Evolutionary conservation across 2,888 invertebrate genomes (phyloP), one percentile per base, ranked within the genome.

Genomic region (Cephus pulcher): DNA sequence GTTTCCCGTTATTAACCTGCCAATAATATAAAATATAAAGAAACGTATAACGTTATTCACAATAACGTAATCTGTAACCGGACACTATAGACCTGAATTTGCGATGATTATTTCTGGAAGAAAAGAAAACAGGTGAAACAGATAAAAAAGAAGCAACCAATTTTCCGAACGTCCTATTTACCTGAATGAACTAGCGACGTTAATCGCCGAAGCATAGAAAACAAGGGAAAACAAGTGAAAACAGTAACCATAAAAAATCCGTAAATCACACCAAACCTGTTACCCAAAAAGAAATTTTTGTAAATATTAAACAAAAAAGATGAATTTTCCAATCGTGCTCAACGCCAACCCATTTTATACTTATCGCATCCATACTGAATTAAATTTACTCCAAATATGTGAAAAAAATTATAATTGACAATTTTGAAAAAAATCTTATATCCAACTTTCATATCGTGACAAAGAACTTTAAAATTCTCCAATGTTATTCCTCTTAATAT

Each of bases 401-500:
- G 9, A 9, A 56, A 56, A 56, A 56, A 56, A 9, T 23, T 40
- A 15, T 40, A 40, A 40, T 40, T 40, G 0, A 9, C 0, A 56
- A 56, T 56, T 15, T 56, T 40, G 40, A 56, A 23, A 56, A 40
- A 56, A 23, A 9, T 1, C 2, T 56, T 2, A 56, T 2, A 23
- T 23, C 23, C 23, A 56, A 23, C 23, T 56, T 56, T 23, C 0
- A 56, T 23, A 56, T 56, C 23, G 2, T 23, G 2, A 15, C 23
- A 56, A 56, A 9, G 71, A 79, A 75, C 78, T 73, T 82, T 80
- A 85, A 86, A 86, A 87, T 82, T 86, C 84, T 85, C 84, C 86
- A 86, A 84, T 88, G 88, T 89, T 89, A 87, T 89, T 89, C 84
- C 83, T 86, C 12, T 40, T 56, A 56, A 56, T 56, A 56, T 89